Evolutionary conservation across 1,140 invertebrate genomes (phyloP).

Genomic region (Drosophila pandora): DNA sequence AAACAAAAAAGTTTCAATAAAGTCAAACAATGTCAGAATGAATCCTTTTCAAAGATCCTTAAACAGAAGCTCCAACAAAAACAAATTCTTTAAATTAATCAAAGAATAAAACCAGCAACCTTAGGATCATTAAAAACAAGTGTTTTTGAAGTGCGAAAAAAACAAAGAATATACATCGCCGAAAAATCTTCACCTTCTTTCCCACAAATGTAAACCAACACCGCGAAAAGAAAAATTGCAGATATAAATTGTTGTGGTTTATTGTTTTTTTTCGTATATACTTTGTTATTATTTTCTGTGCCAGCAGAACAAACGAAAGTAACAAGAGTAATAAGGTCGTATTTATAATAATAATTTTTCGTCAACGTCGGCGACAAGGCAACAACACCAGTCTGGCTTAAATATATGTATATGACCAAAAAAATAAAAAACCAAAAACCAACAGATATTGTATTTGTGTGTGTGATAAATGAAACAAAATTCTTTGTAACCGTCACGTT

Average conservation of each 20-base stretch:
- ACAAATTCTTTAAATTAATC: background rate
- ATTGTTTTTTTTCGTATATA: conserved; percentile 3
- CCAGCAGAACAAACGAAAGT: conserved; percentile 68
- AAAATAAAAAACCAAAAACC: conserved; percentile 14
- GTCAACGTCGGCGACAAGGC: conserved; percentile 63
- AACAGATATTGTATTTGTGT: conserved; percentile 25
- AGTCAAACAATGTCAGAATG: background rate
- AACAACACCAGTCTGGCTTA: conserved; percentile 16
- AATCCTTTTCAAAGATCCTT: background rate
- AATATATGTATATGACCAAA: background rate
- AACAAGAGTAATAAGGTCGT: conserved; percentile 81
- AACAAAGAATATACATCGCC: background rate
- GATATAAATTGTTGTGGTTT: conserved; percentile 49
- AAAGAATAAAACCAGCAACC: conserved; percentile 21
- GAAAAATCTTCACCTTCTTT: conserved; percentile 24
- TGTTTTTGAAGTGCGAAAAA: conserved; percentile 38
- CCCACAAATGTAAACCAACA: conserved; percentile 32
- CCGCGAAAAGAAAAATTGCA: conserved; percentile 36
- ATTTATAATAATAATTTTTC: conserved; percentile 80
- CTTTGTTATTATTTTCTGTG: conserved; percentile 14
- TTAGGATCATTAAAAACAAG: conserved; percentile 25
- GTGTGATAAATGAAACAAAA: conserved; percentile 76
- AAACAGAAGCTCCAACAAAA: background rate
- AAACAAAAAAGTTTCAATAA: background rate
- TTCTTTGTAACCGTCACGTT: conserved; percentile 79